Base-by-base conservation (phyloP, 2,797 vertebrate genomes). In the Melanotaenia trifasciata region DNA sequence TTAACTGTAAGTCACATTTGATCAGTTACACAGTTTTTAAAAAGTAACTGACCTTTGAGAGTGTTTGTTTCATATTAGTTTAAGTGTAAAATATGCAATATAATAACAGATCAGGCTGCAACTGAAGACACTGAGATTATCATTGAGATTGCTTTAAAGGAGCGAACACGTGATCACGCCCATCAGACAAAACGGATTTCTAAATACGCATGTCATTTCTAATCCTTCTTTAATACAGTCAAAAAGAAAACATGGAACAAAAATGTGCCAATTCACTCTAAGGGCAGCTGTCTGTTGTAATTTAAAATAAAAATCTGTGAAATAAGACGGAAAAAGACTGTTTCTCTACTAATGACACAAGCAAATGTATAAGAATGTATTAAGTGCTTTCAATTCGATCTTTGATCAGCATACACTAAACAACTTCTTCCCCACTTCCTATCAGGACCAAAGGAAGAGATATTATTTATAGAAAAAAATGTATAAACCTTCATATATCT, bases 401-500 rank as follows among this genome's bases (percentile, higher is more conserved):
- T 89, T 80, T 58, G 79, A 93, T 90, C 86, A 70, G 70, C 67
- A 69, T 80, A 78, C 64, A 86, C 38, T 76, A 64, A 69, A 73
- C 60, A 62, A 75, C 20, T 59, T 84, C 61, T 58, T 87, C 78
- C 82, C 79, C 76, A 76, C 43, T 47, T 62, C 79, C 64, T 64
- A 81, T 74, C 51, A 75, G 74, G 79, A 90, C 84, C 81, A 85
- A 90, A 82, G 90, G 89, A 87, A 79, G 74, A 81, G 56, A 86
- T 87, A 87, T 86, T 57, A 85, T 86, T 84, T 60, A 83, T 92
- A 92, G 73, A 88, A 93, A 92, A 50, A 92, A 89, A 87, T 76
- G 76, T 90, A 90, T 89, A 90, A 91, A 90, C 87, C 87, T 88
- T 92, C 90, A 88, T 91, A 92, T 81, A 88, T 91, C 74, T 90